phyloP scores from a whole-genome alignment of 2,888 invertebrate genomes.

The Eristalis arbustorum region DNA sequence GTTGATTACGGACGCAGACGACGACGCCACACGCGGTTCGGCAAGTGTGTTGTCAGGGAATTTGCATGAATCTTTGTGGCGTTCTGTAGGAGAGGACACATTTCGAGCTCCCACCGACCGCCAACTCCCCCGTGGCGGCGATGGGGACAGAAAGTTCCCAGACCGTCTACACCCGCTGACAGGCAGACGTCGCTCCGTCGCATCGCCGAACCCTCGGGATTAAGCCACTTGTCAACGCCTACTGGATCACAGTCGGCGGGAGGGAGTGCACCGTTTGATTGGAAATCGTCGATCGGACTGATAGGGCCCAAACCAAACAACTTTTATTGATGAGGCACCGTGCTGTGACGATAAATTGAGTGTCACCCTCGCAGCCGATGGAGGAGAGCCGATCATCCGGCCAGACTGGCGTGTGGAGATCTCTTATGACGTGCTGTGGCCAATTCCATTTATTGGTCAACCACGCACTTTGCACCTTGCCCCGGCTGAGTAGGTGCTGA shows the following conservation, averaged over 20 bases:
- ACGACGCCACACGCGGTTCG: not conserved
- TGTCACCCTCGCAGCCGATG: not conserved
- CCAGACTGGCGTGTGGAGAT: not conserved
- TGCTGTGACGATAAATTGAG: not conserved
- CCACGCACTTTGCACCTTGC: not conserved
- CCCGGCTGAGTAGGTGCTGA: not conserved
- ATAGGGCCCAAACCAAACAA: not conserved
- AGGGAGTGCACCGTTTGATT: not conserved
- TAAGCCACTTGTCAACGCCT: not conserved
- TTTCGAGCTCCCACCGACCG: no score
- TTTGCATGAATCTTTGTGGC: not conserved
- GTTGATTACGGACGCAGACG: constrained; percentile 32
- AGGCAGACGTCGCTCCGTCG: not conserved
- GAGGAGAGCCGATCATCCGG: not conserved
- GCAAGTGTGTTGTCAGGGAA: not conserved
- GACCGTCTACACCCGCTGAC: not conserved
- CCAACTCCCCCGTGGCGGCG: no score
- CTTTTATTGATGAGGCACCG: not conserved
- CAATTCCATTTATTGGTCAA: not conserved
- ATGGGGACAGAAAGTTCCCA: not conserved
- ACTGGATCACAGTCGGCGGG: not conserved
- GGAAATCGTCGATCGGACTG: not conserved
- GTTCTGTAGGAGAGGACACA: not conserved
- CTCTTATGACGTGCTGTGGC: not conserved
- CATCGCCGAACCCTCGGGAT: not conserved